phyloP scores from a whole-genome alignment of 2,888 invertebrate species.

The Agonopterix alstromeriana region DNA sequence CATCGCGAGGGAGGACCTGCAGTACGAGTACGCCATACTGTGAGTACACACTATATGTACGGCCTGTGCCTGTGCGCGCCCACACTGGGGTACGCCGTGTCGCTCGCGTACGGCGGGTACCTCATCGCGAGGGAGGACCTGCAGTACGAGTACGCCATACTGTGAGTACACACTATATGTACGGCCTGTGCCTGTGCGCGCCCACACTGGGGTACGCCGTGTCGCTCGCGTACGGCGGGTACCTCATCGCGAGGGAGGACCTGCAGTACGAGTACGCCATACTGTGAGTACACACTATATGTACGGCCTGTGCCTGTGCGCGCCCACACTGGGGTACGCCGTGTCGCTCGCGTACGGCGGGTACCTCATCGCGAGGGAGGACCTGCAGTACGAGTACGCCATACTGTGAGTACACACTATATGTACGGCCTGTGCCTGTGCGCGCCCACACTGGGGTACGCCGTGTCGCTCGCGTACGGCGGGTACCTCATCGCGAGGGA shows the following conservation, averaged over 20 bases:
- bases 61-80: constrained; percentile 83
- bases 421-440: constrained; percentile 83
- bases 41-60: constrained; percentile 78
- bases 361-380: constrained; percentile 78
- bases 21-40: constrained; percentile 82
- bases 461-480: constrained; percentile 82
- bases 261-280: constrained; percentile 81
- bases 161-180: constrained; percentile 80
- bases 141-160: constrained; percentile 80
- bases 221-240: constrained; percentile 83
- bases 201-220: constrained; percentile 84
- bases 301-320: constrained; percentile 82
- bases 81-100: constrained; percentile 82
- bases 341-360: constrained; percentile 84
- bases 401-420: constrained; percentile 80
- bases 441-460: constrained; percentile 83
- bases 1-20: constrained; percentile 77
- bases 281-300: constrained; percentile 79
- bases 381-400: constrained; percentile 78
- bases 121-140: constrained; percentile 79
- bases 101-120: constrained; percentile 83
- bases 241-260: constrained; percentile 78
- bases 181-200: constrained; percentile 81
- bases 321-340: constrained; percentile 84
- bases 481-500: constrained; percentile 80